Evolutionary conservation across 2,888 invertebrate genomes (phyloP), one percentile per base, ranked within the genome.

Genomic region (Gerris lacustris): DNA sequence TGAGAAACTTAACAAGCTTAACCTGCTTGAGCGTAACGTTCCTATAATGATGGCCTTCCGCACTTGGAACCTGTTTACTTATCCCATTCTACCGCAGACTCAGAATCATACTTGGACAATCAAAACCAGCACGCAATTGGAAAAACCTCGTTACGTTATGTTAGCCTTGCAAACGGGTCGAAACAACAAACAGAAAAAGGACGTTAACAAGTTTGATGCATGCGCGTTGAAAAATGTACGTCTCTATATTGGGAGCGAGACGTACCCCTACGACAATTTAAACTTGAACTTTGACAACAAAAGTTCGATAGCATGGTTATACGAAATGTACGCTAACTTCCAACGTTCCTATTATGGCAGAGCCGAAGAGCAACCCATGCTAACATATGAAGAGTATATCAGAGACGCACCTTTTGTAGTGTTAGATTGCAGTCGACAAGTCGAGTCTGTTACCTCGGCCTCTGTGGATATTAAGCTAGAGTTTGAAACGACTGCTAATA

Each of bases 111-210:
- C 76, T 18, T 79, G 79, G 80, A 73, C 76, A 63, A 64, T 74
- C 18, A 75, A 75, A 73, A 79, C 79, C 43, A 73, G 77, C 11
- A 75, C 75, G 15, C 77, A 77, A 70, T 71, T 80, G 63, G 80
- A 80, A 75, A 79, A 79, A 75, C 80, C 80, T 2, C 72, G 79
- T 68, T 81, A 75, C 73, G 72, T 81, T 18, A 78, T 81, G 66
- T 63, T 80, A 31, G 79, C 76, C 11, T 77, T 80, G 67, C 80
- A 81, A 77, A 80, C 79, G 17, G 74, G 77, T 69, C 74, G 77
- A 73, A 79, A 79, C 76, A 78, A 77, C 74, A 71, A 75, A 44
- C 67, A 72, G 64, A 44, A 17, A 6, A 74, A 68, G 67, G 74
- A 79, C 73, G 72, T 74, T 5, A 72, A 74, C 63, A 45, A 66